Percentiles rank a stretch among this genome's conserved stretches.
Conservation (phyloP, 2,797 vertebrate genomes). For the Megaceryle alcyon region DNA sequence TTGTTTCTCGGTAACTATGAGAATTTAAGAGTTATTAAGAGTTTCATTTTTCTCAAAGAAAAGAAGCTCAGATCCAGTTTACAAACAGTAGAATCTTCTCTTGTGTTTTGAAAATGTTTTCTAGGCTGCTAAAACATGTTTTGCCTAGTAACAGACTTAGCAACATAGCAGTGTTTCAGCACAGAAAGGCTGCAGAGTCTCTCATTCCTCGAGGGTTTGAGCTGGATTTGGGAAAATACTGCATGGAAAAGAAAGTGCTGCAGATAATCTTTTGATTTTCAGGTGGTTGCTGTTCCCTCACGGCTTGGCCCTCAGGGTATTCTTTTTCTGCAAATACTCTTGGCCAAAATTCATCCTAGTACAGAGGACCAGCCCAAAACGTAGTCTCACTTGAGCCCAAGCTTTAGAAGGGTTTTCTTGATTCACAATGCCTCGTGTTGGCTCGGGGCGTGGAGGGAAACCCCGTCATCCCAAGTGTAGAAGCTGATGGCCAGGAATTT, state of each 20-base stretch:
- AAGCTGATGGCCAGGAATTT: background rate
- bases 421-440: background rate
- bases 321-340: background rate
- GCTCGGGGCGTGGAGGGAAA: background rate
- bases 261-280: background rate
- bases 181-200: background rate
- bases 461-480: background rate
- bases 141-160: conserved; percentile 63
- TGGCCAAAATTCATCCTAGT: background rate
- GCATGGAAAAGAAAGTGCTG: background rate
- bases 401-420: background rate
- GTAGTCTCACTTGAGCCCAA: background rate
- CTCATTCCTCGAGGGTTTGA: background rate
- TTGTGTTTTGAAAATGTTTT: conserved; percentile 34
- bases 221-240: background rate
- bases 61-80: conserved; percentile 10
- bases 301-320: background rate
- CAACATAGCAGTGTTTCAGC: conserved; percentile 20
- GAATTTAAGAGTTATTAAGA: background rate
- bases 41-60: background rate
- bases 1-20: background rate
- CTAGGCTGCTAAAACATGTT: conserved; percentile 41
- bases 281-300: background rate
- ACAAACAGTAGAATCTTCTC: conserved; percentile 16
- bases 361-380: background rate